Conservation (phyloP, 2,888 invertebrate genomes). For the Caenorhabditis wallacei region DNA sequence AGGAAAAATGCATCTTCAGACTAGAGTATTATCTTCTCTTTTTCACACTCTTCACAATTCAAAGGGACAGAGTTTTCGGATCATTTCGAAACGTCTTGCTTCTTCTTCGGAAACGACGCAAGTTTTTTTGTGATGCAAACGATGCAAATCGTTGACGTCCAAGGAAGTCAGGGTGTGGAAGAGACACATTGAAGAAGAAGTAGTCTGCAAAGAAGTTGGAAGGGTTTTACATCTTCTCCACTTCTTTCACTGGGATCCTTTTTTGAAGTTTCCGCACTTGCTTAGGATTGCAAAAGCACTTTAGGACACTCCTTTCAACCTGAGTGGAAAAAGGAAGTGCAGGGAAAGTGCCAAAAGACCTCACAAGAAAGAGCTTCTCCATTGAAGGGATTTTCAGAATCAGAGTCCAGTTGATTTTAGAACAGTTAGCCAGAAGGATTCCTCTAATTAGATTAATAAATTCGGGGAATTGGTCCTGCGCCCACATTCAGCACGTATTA, state of each 20-base stretch:
- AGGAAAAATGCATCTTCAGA: constrained; percentile 1
- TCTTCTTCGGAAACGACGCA: constrained; percentile 34
- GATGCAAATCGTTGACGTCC: constrained; percentile 51
- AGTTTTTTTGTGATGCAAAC: constrained; percentile 18
- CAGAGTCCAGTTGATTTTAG: neutral
- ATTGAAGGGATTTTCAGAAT: constrained; percentile 8
- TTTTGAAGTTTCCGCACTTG: no score
- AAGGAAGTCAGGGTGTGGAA: constrained; percentile 50
- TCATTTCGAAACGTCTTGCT: constrained; percentile 24
- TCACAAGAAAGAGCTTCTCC: neutral
- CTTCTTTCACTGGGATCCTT: no score
- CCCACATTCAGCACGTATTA: constrained; percentile 7
- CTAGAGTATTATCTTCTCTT: constrained; percentile 3
- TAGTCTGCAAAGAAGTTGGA: constrained; percentile 25
- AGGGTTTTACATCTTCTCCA: constrained; percentile 16
- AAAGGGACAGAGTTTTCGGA: constrained; percentile 13
- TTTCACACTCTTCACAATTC: neutral
- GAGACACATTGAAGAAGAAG: constrained; percentile 27
- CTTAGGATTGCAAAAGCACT: constrained; percentile 37
- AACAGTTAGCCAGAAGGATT: neutral
- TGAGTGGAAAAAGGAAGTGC: constrained; percentile 27
- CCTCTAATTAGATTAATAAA: constrained; percentile 9
- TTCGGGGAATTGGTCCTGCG: neutral
- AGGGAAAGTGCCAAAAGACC: neutral
- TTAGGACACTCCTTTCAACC: neutral